Evolutionary conservation across 2,113 vertebrate species (phyloP), one percentile per base, ranked within the genome.

Genomic region (Centropus bengalensis): DNA sequence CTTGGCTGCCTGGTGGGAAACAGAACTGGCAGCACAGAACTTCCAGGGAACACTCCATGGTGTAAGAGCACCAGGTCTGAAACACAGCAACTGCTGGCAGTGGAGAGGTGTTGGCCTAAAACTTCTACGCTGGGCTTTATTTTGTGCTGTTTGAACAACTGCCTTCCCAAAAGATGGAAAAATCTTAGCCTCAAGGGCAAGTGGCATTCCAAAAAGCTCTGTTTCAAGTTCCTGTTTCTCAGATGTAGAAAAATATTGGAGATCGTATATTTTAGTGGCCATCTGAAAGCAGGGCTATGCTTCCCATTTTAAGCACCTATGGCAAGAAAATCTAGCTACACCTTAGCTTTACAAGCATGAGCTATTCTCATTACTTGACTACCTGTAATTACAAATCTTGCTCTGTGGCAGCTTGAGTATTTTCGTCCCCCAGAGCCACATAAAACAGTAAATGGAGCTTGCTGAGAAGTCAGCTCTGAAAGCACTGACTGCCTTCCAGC

Each of bases 381-480:
- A 33, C 74, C 49, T 85, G 23, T 83, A 80, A 56, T 69, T 82
- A 49, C 17, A 86, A 28, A 36, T 36, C 40, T 88, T 70, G 49
- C 20, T 91, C 33, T 82, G 15, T 51, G 18, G 32, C 20, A 70
- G 44, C 23, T 89, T 55, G 20, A 68, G 26, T 52, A 69, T 40
- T 89, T 94, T 44, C 81, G 33, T 49, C 32, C n/a, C 52, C 32
- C 49, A 80, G 79, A 71, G 28, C 52, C 67, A 64, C 26, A 15
- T 68, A 63, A 92, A 95, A 67, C 54, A 68, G n/a, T 47, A 83
- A 80, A 59, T 0, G 3, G 60, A 62, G 32, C 81, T 82, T 91
- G 69, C 74, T 82, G 69, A 87, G 78, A 89, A 95, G 66, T 79
- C 64, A 64, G 49, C 7, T 89, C 66, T 85, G 52, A 91, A 94